Base-by-base conservation (phyloP, 2,797 vertebrate species). In the Sparus aurata region DNA sequence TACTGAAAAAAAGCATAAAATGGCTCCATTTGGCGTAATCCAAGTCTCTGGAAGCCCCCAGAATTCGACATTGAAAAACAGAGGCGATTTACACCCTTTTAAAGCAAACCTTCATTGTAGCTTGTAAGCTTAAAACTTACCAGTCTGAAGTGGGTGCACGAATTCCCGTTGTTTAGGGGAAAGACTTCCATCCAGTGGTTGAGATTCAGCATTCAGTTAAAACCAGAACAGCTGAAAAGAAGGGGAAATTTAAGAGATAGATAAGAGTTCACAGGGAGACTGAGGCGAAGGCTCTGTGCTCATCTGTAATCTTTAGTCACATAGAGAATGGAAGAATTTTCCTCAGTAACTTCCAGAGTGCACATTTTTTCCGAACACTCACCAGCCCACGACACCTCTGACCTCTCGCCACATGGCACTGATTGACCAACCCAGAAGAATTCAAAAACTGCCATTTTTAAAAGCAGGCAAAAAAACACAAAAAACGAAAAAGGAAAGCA, bases 401-500 rank as follows among this genome's bases (percentile, higher is more conserved):
- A 85, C 84, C 76, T 80, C 60, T 58, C 7, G 63, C 71, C 77
- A 75, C 70, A 75, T 50, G 61, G 49, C 81, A 74, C 58, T 55
- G 55, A 54, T 4, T 60, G 69, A 80, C 41, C 2, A 83, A 83
- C 68, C 80, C 73, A 50, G 60, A 69, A 18, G 63, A 77, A 82
- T 83, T 50, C 69, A 12, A 83, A 82, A 75, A 74, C 34, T 23
- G 11, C 0, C 8, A 38, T 41, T 77, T 69, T 46, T 18, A 30
- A 83, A 84, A 75, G 13, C 1, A 8, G 57, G 30, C 45, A 47
- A 79, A 5, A 1, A 38, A 38, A 34, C 34, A 38, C 38, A 10
- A 11, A 8, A 38, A 38, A 34, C 34, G 30, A 34, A 34, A 34
- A 34, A 34, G 38, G 30, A 77, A 78, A 64, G 52, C 53, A 60